phyloP scores from a whole-genome alignment of 2,797 vertebrate genomes.

The Apogon hyalosoma region DNA sequence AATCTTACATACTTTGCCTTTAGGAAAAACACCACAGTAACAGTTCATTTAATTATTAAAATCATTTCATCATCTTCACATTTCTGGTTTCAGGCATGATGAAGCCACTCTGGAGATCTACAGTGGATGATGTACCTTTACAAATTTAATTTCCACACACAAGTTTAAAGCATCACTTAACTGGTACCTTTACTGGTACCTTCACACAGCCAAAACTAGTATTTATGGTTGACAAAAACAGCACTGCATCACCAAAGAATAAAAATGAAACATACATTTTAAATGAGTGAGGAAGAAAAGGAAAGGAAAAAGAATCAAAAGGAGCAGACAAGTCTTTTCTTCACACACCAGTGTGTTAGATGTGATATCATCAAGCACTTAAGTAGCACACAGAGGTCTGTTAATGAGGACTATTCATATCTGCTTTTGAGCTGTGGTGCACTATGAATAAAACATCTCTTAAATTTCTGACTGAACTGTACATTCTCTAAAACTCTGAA shows the following conservation, averaged over 20 bases:
- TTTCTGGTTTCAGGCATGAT: no score
- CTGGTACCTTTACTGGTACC: no score
- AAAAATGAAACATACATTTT: constrained; percentile 33
- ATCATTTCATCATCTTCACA: no score
- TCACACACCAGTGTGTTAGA: constrained; percentile 45
- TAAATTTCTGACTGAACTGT: constrained; percentile 19
- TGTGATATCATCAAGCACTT: constrained; percentile 25
- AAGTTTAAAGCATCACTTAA: not conserved
- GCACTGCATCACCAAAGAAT: constrained; percentile 22
- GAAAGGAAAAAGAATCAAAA: constrained; percentile 38
- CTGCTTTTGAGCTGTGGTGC: constrained; percentile 27
- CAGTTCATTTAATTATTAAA: no score
- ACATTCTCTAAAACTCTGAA: constrained; percentile 8
- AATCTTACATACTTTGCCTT: no score
- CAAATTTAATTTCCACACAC: not conserved
- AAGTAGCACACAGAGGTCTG: constrained; percentile 3
- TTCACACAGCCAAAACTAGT: no score
- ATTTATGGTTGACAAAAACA: constrained; percentile 25
- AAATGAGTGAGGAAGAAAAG: constrained; percentile 29
- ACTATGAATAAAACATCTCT: constrained; percentile 33
- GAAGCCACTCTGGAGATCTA: not conserved
- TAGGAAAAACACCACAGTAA: no score
- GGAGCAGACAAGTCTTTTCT: constrained; percentile 23
- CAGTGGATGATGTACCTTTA: not conserved
- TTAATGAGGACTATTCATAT: constrained; percentile 32